These are phyloP conservation scores for Branchellion lobata DNA, from an alignment of 2,888 invertebrate species.

Conservation along the genomic window DNA sequence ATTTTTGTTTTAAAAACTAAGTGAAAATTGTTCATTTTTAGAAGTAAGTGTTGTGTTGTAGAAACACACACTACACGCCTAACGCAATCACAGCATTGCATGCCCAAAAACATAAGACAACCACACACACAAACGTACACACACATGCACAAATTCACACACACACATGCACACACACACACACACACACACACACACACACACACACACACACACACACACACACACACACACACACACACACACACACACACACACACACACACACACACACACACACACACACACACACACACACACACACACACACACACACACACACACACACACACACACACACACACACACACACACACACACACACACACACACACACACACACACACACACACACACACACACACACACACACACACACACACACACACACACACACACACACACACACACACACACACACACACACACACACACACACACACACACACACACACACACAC, in stretches of 20 bases:
- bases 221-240: slow-evolving; percentile 24
- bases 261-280: slow-evolving; percentile 20
- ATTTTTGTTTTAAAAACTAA: too few species aligned
- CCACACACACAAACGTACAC: too few species aligned
- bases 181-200: too few species aligned
- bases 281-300: slow-evolving; percentile 28
- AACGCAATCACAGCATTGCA: too few species aligned
- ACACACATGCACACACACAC: too few species aligned
- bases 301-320: slow-evolving; percentile 24
- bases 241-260: slow-evolving; percentile 22
- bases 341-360: slow-evolving; percentile 23
- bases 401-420: slow-evolving; percentile 18
- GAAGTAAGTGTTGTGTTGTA: too few species aligned
- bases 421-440: slow-evolving; percentile 21
- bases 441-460: slow-evolving; percentile 16
- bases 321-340: slow-evolving; percentile 18
- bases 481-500: too few species aligned
- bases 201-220: too few species aligned
- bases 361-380: slow-evolving; percentile 19
- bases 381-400: slow-evolving; percentile 26
- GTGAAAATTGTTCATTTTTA: too few species aligned
- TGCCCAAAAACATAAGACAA: too few species aligned
- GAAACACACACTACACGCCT: too few species aligned
- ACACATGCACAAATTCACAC: too few species aligned
- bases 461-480: slow-evolving; percentile 17